These are phyloP conservation scores for Leptocoma aspasia DNA, from an alignment of 2,113 vertebrate species.

Conservation along the genomic window DNA sequence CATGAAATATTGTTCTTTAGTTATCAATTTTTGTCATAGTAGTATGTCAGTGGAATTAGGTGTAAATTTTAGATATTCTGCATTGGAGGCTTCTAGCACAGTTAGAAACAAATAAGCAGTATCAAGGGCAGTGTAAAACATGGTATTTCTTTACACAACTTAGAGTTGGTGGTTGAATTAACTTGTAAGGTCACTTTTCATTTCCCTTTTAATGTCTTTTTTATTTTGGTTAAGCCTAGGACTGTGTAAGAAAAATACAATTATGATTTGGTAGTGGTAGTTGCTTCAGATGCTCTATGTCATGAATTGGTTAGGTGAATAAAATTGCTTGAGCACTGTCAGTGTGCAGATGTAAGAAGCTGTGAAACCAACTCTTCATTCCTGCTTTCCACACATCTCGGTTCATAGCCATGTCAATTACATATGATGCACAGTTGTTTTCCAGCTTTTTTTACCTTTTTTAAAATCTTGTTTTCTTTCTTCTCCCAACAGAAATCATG, in stretches of 20 bases:
- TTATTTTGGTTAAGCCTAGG: neutral
- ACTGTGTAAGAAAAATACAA: neutral
- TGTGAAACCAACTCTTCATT: neutral
- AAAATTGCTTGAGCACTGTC: neutral
- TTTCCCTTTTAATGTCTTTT: neutral
- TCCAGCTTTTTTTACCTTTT: neutral
- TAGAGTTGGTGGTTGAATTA: neutral
- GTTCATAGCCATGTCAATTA: neutral
- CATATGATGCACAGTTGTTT: neutral
- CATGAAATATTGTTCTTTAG: neutral
- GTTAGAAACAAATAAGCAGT: neutral
- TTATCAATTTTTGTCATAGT: neutral
- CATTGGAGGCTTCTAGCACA: neutral
- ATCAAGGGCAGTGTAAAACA: neutral
- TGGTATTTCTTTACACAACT: neutral
- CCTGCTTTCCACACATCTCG: neutral
- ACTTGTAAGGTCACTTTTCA: neutral
- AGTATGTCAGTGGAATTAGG: neutral
- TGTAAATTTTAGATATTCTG: neutral
- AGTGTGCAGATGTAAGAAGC: neutral
- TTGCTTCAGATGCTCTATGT: neutral
- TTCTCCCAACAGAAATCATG: conserved; percentile 88
- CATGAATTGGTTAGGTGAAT: neutral
- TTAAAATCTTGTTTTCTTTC: neutral
- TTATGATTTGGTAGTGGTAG: neutral